A percentile compares a stretch with the other conserved stretches of the same genome.
phyloP scores from a whole-genome alignment of 1,140 invertebrate species.

The Drosophila sucinea region DNA sequence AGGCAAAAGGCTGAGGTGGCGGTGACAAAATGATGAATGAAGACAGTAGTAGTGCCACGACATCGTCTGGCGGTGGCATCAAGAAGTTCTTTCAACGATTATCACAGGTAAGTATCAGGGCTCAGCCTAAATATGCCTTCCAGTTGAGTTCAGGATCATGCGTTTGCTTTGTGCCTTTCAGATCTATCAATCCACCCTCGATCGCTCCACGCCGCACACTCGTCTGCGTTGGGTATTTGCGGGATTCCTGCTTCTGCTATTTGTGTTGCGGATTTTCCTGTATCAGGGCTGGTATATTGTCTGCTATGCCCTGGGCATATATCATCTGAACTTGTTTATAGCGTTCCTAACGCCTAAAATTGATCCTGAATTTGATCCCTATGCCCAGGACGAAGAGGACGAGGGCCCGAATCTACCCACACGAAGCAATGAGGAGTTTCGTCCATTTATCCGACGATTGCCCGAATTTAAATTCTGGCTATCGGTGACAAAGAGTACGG shows the following conservation, averaged over 20 bases:
- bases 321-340: slow-evolving; percentile 99
- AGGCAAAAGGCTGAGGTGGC: slow-evolving; percentile 20
- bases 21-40: slow-evolving; percentile 77
- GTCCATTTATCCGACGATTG: slow-evolving; percentile 98
- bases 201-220: slow-evolving; percentile 87
- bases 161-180: slow-evolving; percentile 53
- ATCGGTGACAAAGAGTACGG: slow-evolving; percentile 97
- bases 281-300: slow-evolving; percentile 99
- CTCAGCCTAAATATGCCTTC: not conserved
- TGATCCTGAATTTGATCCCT: slow-evolving; percentile 96
- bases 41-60: slow-evolving; percentile 62
- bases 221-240: slow-evolving; percentile 85
- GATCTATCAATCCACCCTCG: slow-evolving; percentile 86
- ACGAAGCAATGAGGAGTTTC: slow-evolving; percentile 97
- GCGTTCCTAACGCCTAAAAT: slow-evolving; percentile 99
- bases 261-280: slow-evolving; percentile 86
- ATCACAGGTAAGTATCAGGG: slow-evolving; percentile 64
- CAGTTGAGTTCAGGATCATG: not conserved
- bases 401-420: slow-evolving; percentile 97
- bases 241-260: slow-evolving; percentile 84
- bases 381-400: slow-evolving; percentile 89
- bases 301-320: slow-evolving; percentile 99
- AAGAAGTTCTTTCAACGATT: slow-evolving; percentile 77
- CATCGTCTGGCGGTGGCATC: slow-evolving; percentile 63
- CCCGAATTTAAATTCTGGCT: slow-evolving; percentile 99